Evolutionary conservation across 2,113 vertebrate species (phyloP).

Genomic region (Rhipidura dahli): DNA sequence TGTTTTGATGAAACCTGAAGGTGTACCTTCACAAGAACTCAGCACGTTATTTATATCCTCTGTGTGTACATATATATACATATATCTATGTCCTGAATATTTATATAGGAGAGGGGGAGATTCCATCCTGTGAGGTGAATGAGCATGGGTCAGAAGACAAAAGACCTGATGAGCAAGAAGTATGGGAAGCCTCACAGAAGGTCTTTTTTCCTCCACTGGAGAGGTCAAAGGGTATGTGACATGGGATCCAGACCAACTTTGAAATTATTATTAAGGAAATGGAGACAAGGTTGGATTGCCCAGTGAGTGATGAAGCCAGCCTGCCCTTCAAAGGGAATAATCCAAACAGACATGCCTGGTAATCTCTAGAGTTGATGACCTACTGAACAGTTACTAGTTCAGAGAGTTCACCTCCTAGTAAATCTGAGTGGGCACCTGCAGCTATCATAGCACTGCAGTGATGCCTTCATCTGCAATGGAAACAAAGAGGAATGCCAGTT

Average conservation of each 20-base stretch:
- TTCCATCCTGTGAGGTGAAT: background rate
- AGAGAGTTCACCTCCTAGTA: background rate
- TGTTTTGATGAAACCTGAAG: background rate
- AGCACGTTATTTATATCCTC: background rate
- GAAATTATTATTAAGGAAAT: background rate
- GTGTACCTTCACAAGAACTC: background rate
- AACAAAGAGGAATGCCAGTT: background rate
- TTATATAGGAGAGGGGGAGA: background rate
- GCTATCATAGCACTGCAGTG: background rate
- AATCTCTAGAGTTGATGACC: background rate
- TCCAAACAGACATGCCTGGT: background rate
- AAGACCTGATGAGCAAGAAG: background rate
- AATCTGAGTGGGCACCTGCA: background rate
- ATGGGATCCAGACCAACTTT: background rate
- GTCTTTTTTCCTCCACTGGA: background rate
- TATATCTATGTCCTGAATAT: background rate
- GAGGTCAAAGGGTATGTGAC: background rate
- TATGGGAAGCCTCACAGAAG: background rate
- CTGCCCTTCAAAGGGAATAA: background rate
- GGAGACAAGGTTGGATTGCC: background rate
- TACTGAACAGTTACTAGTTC: background rate
- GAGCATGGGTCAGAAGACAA: background rate
- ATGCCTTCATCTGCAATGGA: background rate
- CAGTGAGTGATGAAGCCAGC: background rate
- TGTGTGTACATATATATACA: background rate